A percentile compares a stretch with the other conserved stretches of the same genome.
These are phyloP conservation scores for Spicauda simplicius DNA, from an alignment of 2,888 invertebrate species.

Conservation along the genomic window DNA sequence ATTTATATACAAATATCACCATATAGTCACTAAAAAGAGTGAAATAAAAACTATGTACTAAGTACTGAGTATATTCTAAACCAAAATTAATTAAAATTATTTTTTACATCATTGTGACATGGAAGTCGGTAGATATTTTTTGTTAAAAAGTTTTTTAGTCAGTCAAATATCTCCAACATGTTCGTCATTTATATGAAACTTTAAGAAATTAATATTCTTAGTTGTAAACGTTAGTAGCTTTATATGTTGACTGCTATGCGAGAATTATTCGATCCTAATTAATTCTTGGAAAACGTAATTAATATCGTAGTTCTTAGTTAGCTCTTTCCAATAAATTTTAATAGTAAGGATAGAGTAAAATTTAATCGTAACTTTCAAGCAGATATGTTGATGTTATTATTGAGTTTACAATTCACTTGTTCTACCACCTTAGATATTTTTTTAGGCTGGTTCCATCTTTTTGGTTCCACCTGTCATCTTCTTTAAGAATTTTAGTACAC, in stretches of 20 bases:
- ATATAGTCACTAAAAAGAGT: no score
- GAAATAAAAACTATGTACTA: no score
- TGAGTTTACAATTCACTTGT: conserved; percentile 1
- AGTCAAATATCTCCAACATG: no score
- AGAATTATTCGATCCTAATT: background rate
- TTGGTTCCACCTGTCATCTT: background rate
- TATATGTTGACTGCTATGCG: background rate
- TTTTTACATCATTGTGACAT: no score
- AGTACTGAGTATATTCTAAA: no score
- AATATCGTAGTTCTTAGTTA: background rate
- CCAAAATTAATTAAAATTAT: no score
- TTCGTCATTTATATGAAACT: background rate
- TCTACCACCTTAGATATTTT: background rate
- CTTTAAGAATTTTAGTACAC: background rate
- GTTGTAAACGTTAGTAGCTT: background rate
- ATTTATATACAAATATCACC: no score
- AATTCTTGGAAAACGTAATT: background rate
- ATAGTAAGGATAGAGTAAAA: background rate
- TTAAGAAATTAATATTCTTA: background rate
- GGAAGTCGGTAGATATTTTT: no score
- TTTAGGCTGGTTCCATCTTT: conserved; percentile 7
- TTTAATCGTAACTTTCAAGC: background rate
- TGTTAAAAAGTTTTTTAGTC: no score
- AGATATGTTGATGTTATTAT: background rate
- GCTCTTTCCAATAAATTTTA: background rate